phyloP scores from a whole-genome alignment of 1,140 invertebrate genomes.

The Sinonovacula constricta region DNA sequence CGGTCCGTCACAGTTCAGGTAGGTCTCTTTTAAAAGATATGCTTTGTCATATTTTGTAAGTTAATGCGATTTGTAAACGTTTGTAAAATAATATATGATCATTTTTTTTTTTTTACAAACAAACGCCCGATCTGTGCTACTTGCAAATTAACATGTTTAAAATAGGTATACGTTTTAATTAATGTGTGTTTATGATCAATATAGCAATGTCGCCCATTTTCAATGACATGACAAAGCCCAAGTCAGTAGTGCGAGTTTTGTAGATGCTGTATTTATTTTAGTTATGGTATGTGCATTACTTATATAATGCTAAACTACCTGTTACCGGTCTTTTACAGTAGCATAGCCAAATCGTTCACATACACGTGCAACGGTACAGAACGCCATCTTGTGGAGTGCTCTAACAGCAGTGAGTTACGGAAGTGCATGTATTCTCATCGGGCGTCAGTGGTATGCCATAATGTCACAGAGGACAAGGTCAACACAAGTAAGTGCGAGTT shows the following conservation, averaged over 20 bases:
- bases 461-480: slow-evolving; percentile 44
- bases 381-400: slow-evolving; percentile 37
- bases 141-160: not conserved
- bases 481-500: slow-evolving; percentile 60
- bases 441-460: slow-evolving; percentile 62
- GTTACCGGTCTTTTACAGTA: not conserved
- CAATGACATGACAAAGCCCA: not conserved
- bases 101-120: not conserved
- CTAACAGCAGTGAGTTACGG: not conserved
- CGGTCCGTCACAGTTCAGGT: slow-evolving; percentile 28
- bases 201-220: slow-evolving; percentile 14
- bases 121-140: not conserved
- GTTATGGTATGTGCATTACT: not conserved
- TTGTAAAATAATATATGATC: not conserved
- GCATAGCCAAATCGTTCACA: not conserved
- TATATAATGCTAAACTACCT: not conserved
- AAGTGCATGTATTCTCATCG: slow-evolving; percentile 42
- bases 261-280: not conserved
- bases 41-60: not conserved
- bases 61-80: not conserved
- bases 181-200: not conserved
- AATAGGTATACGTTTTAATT: not conserved
- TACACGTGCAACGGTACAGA: slow-evolving; percentile 47
- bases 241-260: not conserved
- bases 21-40: not conserved